Conservation (phyloP, 2,888 invertebrate genomes). For the Ophion slaviceki region DNA sequence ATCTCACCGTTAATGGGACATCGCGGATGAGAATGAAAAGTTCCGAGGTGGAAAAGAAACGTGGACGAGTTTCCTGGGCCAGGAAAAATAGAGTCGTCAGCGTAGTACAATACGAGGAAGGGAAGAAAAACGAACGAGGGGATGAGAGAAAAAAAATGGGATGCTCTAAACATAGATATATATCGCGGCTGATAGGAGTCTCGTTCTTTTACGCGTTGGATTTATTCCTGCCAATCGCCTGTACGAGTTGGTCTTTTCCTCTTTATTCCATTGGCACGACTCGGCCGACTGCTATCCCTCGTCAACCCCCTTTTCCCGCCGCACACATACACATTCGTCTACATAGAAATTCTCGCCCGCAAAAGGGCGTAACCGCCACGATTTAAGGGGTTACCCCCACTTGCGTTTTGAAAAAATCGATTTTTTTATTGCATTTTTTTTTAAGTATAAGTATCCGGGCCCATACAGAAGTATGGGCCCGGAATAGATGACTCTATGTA, state of each 20-base stretch:
- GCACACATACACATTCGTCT: background rate
- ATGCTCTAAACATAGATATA: conserved; percentile 4
- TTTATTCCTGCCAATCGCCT: conserved; percentile 62
- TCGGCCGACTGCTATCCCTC: conserved; percentile 27
- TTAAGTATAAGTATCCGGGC: no score
- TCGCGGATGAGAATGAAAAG: conserved; percentile 34
- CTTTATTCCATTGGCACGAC: conserved; percentile 20
- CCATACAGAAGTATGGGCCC: no score
- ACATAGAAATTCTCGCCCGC: background rate
- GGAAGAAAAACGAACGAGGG: conserved; percentile 16
- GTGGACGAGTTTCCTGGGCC: conserved; percentile 38
- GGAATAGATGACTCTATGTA: no score
- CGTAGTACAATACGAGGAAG: background rate
- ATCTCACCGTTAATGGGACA: conserved; percentile 34
- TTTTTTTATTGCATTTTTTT: no score
- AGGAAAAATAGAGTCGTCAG: background rate
- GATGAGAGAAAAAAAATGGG: conserved; percentile 18
- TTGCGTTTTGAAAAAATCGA: no score
- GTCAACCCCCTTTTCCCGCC: conserved; percentile 14
- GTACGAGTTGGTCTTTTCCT: conserved; percentile 41
- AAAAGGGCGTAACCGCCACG: conserved; percentile 13
- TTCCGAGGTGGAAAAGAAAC: conserved; percentile 38
- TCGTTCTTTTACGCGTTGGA: conserved; percentile 41
- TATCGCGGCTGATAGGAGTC: conserved; percentile 30
- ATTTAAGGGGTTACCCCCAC: no score